Base-by-base conservation (phyloP, 2,113 vertebrate species). In the Fukomys damarensis region DNA sequence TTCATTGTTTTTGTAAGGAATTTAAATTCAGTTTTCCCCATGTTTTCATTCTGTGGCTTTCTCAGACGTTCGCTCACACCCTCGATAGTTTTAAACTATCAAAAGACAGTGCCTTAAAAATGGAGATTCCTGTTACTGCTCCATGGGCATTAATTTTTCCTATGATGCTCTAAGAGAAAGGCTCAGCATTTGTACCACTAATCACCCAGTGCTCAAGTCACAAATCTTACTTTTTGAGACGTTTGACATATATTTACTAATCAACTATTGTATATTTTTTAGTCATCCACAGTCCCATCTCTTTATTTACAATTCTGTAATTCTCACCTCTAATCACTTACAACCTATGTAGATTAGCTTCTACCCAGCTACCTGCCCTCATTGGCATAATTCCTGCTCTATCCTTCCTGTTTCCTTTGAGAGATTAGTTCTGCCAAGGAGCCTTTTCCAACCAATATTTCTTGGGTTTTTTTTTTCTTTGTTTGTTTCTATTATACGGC, bases 41-140 rank as follows among this genome's bases (percentile, higher is more conserved):
- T 72, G 5, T 95, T 97, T 93, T 92, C 74, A 86, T 89, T 76
- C n/a, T 95, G 9, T 35, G 82, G 59, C 61, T 92, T 76, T 54
- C 52, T 92, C 52, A 94, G 58, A 35, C 66, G n/a, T 76, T 89
- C 81, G 46, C 17, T 82, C 38, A 70, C 41, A 88, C 49, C 85
- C 28, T 52, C 86, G 88, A 68, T 93, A 85, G 49, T 66, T 86
- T 92, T 92, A 43, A 43, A 38, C 20, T 35, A 94, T 74, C 63
- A 85, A 85, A 83, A 96, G 76, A 32, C 77, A 43, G 72, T 38
- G 12, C 79, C 59, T 93, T 93, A 19, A 92, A 96, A 95, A 79
- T 79, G 46, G 46, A 93, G 92, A 91, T 93, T 90, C 22, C 93
- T 28, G 85, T 95, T 54, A 61, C 22, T 86, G 10, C 38, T 88